A percentile compares a stretch with the other conserved stretches of the same genome.
Conservation (phyloP, 2,888 invertebrate genomes). For the Uloborus plumipes region DNA sequence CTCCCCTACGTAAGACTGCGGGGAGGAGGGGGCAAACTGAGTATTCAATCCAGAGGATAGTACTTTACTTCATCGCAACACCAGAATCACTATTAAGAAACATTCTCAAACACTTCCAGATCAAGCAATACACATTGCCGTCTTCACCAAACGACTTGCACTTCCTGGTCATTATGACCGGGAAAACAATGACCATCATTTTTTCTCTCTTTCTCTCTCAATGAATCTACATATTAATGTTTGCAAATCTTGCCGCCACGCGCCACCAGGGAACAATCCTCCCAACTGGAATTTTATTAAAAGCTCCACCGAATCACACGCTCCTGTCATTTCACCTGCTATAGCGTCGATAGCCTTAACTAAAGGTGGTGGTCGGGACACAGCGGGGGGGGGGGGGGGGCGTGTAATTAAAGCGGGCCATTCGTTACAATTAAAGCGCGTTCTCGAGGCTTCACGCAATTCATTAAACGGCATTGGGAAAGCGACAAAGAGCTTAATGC, state of each 20-base stretch:
- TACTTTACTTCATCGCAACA: too few species aligned
- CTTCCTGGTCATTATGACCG: background rate
- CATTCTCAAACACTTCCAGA: too few species aligned
- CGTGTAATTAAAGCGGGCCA: conserved; percentile 48
- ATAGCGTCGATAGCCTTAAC: conserved; percentile 30
- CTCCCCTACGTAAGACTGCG: too few species aligned
- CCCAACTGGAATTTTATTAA: conserved; percentile 32
- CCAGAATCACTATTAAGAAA: too few species aligned
- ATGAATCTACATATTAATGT: too few species aligned
- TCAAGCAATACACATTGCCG: too few species aligned
- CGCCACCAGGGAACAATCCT: too few species aligned
- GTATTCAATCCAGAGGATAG: too few species aligned
- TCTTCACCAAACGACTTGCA: too few species aligned
- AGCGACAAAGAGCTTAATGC: conserved; percentile 43
- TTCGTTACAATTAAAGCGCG: conserved; percentile 54
- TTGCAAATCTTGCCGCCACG: too few species aligned
- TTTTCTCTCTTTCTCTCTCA: background rate
- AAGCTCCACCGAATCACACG: background rate
- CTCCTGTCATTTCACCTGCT: conserved; percentile 18
- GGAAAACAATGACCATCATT: background rate
- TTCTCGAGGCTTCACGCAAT: conserved; percentile 37
- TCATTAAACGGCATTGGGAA: conserved; percentile 46
- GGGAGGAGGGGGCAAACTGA: too few species aligned
- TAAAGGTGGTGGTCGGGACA: conserved; percentile 1
- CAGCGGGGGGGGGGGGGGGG: background rate